Evolutionary conservation across 2,797 vertebrate species (phyloP), one percentile per base, ranked within the genome.

Genomic region (Siniperca obscura): DNA sequence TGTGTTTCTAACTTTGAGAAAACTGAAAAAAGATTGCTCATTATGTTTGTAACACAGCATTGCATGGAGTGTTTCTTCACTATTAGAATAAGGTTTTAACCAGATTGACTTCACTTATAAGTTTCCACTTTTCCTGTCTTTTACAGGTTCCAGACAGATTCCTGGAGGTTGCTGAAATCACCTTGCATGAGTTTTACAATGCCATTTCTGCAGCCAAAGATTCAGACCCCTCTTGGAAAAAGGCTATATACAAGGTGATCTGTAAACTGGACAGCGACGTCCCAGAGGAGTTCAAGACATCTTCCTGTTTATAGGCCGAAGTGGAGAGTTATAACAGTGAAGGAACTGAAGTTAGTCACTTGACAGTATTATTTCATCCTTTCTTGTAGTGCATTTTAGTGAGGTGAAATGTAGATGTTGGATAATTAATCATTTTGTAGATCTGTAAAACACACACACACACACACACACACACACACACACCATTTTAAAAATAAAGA

Each of bases 201-300:
- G 98, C 98, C 2, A 94, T 99, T 73, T 96, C 96, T 65, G 78
- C 95, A 0, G 94, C 97, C 89, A 98, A 97, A 96, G 98, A 99
- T 14, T 94, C 96, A 0, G 98, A 99, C 86, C 96, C 97, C 27
- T 99, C 98, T n/a, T 99, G 98, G 98, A 99, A 99, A 91, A 99
- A 99, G 93, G 96, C 98, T 85, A 99, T 99, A 90, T 99, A 99
- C 95, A 99, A 99, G 95, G 97, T 98, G 34, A 99, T 99, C 96
- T 98, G 98, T 40, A 99, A 99, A 94, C 95, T 99, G 91, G 98
- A 99, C 95, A 97, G 97, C 9, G 96, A 98, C 55, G 97, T 99
- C 67, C 98, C 98, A 0, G 97, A 98, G 48, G 95, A 95, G 62
- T 98, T 99, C 94, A 99, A 98, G 94, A 96, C 97, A 0, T 90